Percentiles rank a stretch among this genome's conserved stretches.
Conservation (phyloP, 2,113 vertebrate genomes). For the Rafetus swinhoei region DNA sequence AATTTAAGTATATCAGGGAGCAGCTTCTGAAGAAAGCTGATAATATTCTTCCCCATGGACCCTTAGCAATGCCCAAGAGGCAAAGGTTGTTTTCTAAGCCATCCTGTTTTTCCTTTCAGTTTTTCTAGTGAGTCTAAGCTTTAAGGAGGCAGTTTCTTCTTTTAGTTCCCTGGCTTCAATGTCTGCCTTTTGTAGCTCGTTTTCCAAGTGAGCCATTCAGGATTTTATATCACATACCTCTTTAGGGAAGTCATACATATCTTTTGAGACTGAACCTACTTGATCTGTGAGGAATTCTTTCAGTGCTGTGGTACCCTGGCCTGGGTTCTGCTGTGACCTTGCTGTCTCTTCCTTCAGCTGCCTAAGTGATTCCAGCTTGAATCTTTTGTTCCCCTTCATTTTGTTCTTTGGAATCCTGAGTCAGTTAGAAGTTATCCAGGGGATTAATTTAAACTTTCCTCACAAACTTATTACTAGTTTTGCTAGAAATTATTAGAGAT, state of each 20-base stretch:
- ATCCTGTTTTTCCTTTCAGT: not conserved
- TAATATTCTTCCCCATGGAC: not conserved
- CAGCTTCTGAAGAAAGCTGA: not conserved
- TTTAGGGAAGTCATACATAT: not conserved
- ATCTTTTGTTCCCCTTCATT: not conserved
- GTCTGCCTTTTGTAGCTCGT: not conserved
- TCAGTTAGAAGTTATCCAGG: not conserved
- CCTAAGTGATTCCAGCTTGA: not conserved
- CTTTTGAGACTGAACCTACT: not conserved
- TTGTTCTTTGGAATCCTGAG: not conserved
- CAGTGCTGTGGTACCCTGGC: not conserved
- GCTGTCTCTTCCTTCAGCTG: not conserved
- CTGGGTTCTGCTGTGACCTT: not conserved
- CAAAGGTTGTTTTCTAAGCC: not conserved
- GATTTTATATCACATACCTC: not conserved
- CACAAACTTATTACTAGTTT: not conserved
- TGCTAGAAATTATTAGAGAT: not conserved
- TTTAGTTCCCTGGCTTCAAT: not conserved
- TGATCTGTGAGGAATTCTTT: not conserved
- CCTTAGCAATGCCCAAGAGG: not conserved
- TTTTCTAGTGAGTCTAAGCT: not conserved
- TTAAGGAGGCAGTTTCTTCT: not conserved
- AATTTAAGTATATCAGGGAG: not conserved
- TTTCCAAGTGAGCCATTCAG: not conserved
- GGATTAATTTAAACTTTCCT: not conserved